A percentile compares a stretch with the other conserved stretches of the same genome.
Conservation (phyloP, 2,113 vertebrate species). For the Carassius gibelio region DNA sequence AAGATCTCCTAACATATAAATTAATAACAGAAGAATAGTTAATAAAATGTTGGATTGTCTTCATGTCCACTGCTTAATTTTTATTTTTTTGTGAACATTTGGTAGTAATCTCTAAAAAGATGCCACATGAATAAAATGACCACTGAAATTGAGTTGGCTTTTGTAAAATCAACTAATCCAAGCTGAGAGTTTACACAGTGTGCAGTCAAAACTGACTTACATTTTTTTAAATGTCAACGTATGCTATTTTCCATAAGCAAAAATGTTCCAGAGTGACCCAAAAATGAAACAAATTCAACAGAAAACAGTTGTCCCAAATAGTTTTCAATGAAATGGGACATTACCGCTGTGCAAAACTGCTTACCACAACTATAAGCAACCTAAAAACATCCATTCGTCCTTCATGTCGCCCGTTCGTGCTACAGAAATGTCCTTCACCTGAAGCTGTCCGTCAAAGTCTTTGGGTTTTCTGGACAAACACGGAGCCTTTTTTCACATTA, state of each 20-base stretch:
- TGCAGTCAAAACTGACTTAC: neutral
- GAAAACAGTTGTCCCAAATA: neutral
- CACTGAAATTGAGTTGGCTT: neutral
- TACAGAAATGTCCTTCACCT: neutral
- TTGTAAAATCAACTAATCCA: neutral
- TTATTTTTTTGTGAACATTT: neutral
- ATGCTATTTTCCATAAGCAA: slow-evolving; percentile 1
- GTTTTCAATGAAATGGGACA: neutral
- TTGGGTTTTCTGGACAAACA: slow-evolving; percentile 19
- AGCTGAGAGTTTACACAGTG: neutral
- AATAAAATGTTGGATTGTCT: neutral
- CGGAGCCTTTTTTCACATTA: neutral
- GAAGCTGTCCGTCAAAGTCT: slow-evolving; percentile 2
- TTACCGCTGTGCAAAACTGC: slow-evolving; percentile 2
- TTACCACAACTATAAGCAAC: neutral
- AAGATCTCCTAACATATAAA: neutral
- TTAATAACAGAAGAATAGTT: neutral
- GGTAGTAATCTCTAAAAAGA: slow-evolving; percentile 1
- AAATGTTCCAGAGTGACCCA: neutral
- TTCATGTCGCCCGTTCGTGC: neutral
- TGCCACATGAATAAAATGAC: neutral
- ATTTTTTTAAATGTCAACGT: neutral
- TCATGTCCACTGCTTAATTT: neutral
- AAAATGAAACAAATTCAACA: neutral
- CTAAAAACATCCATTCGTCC: neutral